phyloP scores from a whole-genome alignment of 2,113 vertebrate species.

The Fregata magnificens region DNA sequence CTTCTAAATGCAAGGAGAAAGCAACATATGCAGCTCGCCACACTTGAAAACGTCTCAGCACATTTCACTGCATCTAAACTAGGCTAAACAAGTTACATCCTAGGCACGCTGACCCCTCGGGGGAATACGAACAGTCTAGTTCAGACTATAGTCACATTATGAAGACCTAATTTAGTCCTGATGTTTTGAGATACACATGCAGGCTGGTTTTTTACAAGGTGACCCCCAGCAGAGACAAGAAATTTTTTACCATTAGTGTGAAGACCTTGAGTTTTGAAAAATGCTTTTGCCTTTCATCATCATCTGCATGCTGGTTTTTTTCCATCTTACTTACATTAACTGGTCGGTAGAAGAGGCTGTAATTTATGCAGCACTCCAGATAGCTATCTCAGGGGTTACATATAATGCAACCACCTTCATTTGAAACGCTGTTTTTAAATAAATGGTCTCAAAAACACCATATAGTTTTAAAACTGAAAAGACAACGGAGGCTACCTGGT shows the following conservation, averaged over 20 bases:
- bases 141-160: neutral
- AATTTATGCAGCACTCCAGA: neutral
- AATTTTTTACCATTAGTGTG: neutral
- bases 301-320: neutral
- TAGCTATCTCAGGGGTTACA: neutral
- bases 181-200: neutral
- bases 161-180: constrained; percentile 16
- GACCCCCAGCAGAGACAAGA: neutral
- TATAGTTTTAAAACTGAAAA: neutral
- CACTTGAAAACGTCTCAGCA: neutral
- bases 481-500: neutral
- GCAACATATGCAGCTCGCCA: neutral
- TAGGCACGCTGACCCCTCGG: neutral
- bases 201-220: constrained; percentile 18
- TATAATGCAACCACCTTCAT: neutral
- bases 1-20: neutral
- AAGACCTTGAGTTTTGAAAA: constrained; percentile 27
- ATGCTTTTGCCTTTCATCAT: neutral
- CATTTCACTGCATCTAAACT: neutral
- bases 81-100: neutral
- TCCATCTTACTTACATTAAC: neutral
- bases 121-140: neutral
- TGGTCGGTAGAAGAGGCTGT: neutral
- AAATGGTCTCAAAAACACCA: neutral
- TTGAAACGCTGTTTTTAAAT: neutral